These are phyloP conservation scores for Otolemur garnettii DNA, from an alignment of 2,113 vertebrate species.

Conservation along the genomic window DNA sequence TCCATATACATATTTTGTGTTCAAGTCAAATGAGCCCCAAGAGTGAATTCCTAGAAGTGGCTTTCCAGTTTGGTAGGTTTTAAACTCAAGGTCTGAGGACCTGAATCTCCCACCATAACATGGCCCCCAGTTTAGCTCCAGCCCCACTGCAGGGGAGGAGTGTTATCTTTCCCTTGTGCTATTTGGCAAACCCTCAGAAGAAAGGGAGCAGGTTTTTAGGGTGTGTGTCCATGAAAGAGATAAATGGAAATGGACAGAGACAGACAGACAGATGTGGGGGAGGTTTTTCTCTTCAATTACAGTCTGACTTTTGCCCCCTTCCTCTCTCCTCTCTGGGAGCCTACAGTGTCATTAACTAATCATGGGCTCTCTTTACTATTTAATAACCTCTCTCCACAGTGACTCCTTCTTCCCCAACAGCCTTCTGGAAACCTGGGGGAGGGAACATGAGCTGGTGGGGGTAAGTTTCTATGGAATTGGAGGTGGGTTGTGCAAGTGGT, in stretches of 20 bases:
- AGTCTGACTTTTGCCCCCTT: conserved; percentile 33
- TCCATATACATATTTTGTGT: background rate
- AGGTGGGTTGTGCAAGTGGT: background rate
- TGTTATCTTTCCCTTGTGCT: background rate
- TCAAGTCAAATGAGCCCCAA: background rate
- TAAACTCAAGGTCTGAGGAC: background rate
- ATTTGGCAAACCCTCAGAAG: background rate
- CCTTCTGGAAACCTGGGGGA: conserved; percentile 9
- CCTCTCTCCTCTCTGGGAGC: background rate
- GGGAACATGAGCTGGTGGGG: background rate
- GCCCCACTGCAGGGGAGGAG: too few species aligned
- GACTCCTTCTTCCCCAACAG: background rate
- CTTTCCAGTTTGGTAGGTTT: background rate
- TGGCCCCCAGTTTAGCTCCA: background rate
- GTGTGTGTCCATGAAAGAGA: background rate
- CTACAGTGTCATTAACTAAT: conserved; percentile 75
- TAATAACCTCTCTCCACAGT: conserved; percentile 62
- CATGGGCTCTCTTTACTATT: conserved; percentile 74
- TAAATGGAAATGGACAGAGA: background rate
- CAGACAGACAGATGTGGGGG: background rate
- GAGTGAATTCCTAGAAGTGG: background rate
- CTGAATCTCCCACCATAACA: background rate
- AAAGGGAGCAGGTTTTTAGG: background rate
- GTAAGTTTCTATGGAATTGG: background rate
- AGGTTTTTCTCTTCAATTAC: background rate